phyloP scores from a whole-genome alignment of 1,140 invertebrate species.

The roundworm (Caenorhabditis elegans) region DNA sequence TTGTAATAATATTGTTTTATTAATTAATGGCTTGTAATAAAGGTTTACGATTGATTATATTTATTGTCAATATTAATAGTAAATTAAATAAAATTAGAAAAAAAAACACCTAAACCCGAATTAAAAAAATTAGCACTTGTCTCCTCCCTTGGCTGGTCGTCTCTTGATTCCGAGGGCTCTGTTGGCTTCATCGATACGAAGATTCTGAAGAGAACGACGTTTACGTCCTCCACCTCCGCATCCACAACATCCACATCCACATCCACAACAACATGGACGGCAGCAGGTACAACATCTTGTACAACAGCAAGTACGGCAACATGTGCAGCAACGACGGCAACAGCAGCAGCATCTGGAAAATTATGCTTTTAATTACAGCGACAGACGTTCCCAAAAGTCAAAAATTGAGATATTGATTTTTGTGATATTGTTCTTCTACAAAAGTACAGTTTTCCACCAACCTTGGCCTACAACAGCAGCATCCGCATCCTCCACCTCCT shows the following conservation, averaged over 20 bases:
- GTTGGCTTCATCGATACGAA: slow-evolving; percentile 32
- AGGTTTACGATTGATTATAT: too few species aligned
- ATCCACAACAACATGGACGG: slow-evolving; percentile 33
- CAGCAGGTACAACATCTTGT: slow-evolving; percentile 42
- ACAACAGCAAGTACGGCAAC: slow-evolving; percentile 24
- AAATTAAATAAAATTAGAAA: too few species aligned
- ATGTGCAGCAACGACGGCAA: slow-evolving; percentile 27
- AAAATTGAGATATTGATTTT: background rate
- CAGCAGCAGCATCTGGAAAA: slow-evolving; percentile 29
- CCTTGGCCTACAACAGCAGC: slow-evolving; percentile 41
- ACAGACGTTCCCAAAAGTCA: too few species aligned
- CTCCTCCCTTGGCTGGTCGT: background rate
- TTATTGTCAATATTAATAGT: too few species aligned
- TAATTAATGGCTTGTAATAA: too few species aligned
- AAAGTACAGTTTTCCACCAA: background rate
- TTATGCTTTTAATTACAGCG: too few species aligned
- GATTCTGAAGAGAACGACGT: slow-evolving; percentile 39
- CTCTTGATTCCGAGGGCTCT: slow-evolving; percentile 6
- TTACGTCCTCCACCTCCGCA: slow-evolving; percentile 39
- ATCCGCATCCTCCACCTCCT: slow-evolving; percentile 35
- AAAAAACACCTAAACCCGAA: too few species aligned
- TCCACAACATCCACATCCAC: slow-evolving; percentile 30
- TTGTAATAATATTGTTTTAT: too few species aligned
- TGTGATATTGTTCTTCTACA: too few species aligned
- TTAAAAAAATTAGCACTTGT: slow-evolving; percentile 2